Base-by-base conservation (phyloP, 1,140 invertebrate species). In the Dreissena polymorpha region DNA sequence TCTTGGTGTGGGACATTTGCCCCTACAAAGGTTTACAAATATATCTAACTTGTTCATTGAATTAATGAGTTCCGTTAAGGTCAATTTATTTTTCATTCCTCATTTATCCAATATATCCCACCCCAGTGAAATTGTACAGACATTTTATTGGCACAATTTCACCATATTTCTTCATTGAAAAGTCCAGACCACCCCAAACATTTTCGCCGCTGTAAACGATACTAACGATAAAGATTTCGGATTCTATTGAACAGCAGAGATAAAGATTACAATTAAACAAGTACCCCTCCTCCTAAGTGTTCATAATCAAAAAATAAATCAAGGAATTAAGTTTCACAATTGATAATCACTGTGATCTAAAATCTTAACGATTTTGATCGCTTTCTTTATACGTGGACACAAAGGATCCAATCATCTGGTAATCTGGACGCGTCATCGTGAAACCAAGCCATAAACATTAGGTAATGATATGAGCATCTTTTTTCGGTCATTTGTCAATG, bases 111-210 rank as follows among this genome's bases (percentile, higher is more conserved):
- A 60, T 60, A n/a, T 60, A 60, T 78, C 55, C 49, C 10, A 75
- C 23, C 14, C 65, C 29, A 53, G 18, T 29, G 76, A 78, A 78
- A 78, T 78, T 69, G 68, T 67, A 18, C 57, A 49, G 76, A 78
- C 76, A 78, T 78, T 78, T 78, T 78, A 78, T 78, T 78, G 76
- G 76, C 76, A 51, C 18, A 70, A 78, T 69, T 78, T 78, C 65
- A 69, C 67, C 76, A 69, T 69, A 53, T 78, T 78, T 69, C 53
- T 57, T 65, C 57, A 78, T 25, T 29, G 50, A 68, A 64, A 76
- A 76, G 55, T 21, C 53, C 0, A 69, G 76, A 78, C 76, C 76
- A 78, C 76, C 76, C 76, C 64, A 78, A 78, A 69, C 39, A 55
- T 78, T 69, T 53, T 65, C 39, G 25, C 39, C 51, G 39, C 21